Conservation (phyloP, 2,888 invertebrate genomes). For the Scrobipalpa atriplicella region DNA sequence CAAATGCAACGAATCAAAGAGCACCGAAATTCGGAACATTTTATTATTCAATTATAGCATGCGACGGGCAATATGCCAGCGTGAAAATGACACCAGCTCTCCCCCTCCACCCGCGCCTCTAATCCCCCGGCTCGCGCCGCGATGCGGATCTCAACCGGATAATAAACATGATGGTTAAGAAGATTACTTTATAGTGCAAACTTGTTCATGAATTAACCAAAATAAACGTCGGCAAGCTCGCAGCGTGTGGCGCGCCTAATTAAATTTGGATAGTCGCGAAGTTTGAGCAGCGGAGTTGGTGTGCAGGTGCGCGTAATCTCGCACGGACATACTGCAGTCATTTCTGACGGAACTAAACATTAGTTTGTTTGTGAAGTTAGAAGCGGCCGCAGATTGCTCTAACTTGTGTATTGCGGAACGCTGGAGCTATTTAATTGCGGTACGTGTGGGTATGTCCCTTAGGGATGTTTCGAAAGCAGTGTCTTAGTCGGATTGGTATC, state of each 20-base stretch:
- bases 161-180: slow-evolving; percentile 63
- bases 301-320: slow-evolving; percentile 54
- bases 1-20: slow-evolving; percentile 57
- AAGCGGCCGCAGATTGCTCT: slow-evolving; percentile 30
- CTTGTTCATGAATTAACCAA: slow-evolving; percentile 63
- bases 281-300: slow-evolving; percentile 48
- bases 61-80: slow-evolving; percentile 64
- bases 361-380: slow-evolving; percentile 46
- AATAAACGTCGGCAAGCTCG: slow-evolving; percentile 45
- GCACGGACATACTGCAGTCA: slow-evolving; percentile 44
- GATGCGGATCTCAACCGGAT: slow-evolving; percentile 53
- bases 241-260: slow-evolving; percentile 51
- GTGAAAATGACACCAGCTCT: slow-evolving; percentile 68
- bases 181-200: slow-evolving; percentile 59
- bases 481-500: slow-evolving; percentile 60
- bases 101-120: slow-evolving; percentile 40
- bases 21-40: slow-evolving; percentile 63
- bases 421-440: slow-evolving; percentile 25
- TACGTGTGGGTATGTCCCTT: slow-evolving; percentile 29
- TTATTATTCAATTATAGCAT: slow-evolving; percentile 71
- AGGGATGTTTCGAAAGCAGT: slow-evolving; percentile 42
- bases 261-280: slow-evolving; percentile 62
- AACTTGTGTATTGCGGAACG: slow-evolving; percentile 35
- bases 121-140: slow-evolving; percentile 52
- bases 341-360: slow-evolving; percentile 48